Evolutionary conservation across 2,113 vertebrate genomes (phyloP), one percentile per base, ranked within the genome.

Genomic region (Oenanthe melanoleuca): DNA sequence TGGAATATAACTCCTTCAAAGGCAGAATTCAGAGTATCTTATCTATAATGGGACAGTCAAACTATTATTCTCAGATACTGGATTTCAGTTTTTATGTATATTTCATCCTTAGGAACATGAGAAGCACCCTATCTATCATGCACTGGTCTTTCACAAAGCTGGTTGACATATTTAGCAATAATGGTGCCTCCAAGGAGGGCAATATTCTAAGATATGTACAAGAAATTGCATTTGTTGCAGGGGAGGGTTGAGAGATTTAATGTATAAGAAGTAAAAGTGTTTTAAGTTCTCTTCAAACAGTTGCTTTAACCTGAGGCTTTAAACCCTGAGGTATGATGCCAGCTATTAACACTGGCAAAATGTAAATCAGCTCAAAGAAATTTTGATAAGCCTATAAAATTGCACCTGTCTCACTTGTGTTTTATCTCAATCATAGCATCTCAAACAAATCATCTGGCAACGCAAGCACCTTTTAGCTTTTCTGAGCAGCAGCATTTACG

Each of bases 321-420:
- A 91, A 94, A 88, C 8, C 42, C 45, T n/a, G 56, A 72, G 57
- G 45, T 65, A 72, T 24, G 23, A 84, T 34, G 34, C 42, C 50
- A 78, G 45, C 40, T 91, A 80, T 69, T 83, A 96, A 80, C 15
- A 52, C 18, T 70, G 38, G 23, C 14, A 95, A 88, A 96, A 84
- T 65, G 18, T 74, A 93, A 96, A 93, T 89, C 19, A 89, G 8
- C 20, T 82, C 63, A 64, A 79, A 91, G 65, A 73, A 63, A 65
- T 84, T 72, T 80, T 86, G 47, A 86, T 90, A 88, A 86, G 13
- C 33, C 75, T 44, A 61, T 84, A 60, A 57, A 92, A 91, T 50
- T 67, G 56, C 24, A 82, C 12, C 42, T 57, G 57, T 86, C 12
- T 91, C 29, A 40, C 69, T 71, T 73, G 10, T 56, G 50, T 89